Conservation (phyloP, 1,140 invertebrate species). For the Papilio dardanus region DNA sequence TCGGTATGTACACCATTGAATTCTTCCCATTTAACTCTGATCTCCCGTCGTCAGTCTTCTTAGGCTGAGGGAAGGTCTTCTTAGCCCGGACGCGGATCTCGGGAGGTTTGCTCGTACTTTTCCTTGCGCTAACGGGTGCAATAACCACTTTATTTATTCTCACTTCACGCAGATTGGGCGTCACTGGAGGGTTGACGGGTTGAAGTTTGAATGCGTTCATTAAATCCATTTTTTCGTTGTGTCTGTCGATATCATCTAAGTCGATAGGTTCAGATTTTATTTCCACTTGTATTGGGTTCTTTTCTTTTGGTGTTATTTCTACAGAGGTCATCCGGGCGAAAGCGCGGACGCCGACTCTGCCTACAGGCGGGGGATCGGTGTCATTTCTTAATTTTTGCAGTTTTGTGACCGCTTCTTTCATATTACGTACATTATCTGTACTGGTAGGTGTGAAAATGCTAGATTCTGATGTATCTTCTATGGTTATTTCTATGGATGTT, state of each 20-base stretch:
- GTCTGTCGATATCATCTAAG: constrained; percentile 63
- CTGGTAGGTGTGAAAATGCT: constrained; percentile 66
- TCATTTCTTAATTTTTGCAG: constrained; percentile 57
- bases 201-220: constrained; percentile 69
- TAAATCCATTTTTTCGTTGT: constrained; percentile 70
- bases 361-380: constrained; percentile 53
- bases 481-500: constrained; percentile 51
- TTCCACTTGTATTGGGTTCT: constrained; percentile 62
- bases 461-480: constrained; percentile 50
- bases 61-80: constrained; percentile 71
- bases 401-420: constrained; percentile 62
- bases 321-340: constrained; percentile 73
- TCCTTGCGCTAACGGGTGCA: constrained; percentile 45
- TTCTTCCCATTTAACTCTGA: constrained; percentile 74
- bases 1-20: constrained; percentile 79
- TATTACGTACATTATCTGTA: constrained; percentile 59
- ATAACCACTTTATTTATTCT: constrained; percentile 69
- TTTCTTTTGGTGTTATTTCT: constrained; percentile 42
- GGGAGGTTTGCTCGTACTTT: constrained; percentile 45
- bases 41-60: constrained; percentile 63
- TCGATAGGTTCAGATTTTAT: constrained; percentile 77
- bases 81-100: constrained; percentile 61
- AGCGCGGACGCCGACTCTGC: constrained; percentile 67
- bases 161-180: constrained; percentile 61
- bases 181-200: constrained; percentile 57